phyloP scores from a whole-genome alignment of 2,797 vertebrate genomes.

The Artibeus lituratus region DNA sequence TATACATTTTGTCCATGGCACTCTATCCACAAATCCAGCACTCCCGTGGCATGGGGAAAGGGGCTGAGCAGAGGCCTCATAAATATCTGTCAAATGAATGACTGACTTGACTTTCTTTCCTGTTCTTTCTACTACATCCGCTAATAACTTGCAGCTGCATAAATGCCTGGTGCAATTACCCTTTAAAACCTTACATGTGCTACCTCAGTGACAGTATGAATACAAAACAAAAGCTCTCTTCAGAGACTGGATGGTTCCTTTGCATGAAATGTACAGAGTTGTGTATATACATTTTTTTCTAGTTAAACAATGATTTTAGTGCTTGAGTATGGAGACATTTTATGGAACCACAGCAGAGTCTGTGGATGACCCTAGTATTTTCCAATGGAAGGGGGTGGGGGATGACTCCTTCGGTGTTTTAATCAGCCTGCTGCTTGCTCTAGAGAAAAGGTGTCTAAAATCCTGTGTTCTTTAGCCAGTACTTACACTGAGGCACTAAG shows the following conservation, averaged over 20 bases:
- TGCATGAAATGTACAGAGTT: background rate
- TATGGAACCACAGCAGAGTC: background rate
- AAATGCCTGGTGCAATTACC: background rate
- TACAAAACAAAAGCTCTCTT: background rate
- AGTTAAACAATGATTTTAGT: background rate
- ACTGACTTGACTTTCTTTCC: conserved; percentile 14
- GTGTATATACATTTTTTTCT: background rate
- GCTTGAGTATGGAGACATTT: background rate
- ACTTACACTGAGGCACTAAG: background rate
- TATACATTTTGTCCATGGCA: background rate
- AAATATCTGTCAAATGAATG: conserved; percentile 31
- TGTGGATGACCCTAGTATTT: background rate
- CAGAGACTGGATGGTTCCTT: background rate
- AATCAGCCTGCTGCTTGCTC: background rate
- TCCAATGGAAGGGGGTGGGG: background rate
- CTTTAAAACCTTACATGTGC: background rate
- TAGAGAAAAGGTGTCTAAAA: background rate
- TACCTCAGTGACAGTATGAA: background rate
- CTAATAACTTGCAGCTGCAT: background rate
- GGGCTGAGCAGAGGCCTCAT: background rate
- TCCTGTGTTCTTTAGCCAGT: background rate
- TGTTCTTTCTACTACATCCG: background rate
- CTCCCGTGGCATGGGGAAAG: background rate
- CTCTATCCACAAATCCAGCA: background rate
- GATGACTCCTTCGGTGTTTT: background rate